Conservation (phyloP, 2,113 vertebrate species). For the Gymnobelideus leadbeateri region DNA sequence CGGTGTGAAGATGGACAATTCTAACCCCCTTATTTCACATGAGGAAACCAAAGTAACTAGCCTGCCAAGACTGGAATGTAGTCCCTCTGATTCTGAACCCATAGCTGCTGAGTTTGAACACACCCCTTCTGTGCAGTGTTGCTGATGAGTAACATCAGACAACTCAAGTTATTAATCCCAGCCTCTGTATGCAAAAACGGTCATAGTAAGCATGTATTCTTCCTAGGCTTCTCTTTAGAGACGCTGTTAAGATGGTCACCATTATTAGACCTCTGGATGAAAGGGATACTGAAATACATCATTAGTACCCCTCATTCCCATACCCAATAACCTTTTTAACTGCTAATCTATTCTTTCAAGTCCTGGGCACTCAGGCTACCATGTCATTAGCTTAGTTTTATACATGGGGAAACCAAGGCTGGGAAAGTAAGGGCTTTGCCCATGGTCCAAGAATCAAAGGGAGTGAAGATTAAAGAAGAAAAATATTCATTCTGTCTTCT, state of each 20-base stretch:
- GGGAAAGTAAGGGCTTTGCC: too few species aligned
- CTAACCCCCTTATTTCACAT: neutral
- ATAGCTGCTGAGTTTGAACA: neutral
- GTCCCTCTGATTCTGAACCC: neutral
- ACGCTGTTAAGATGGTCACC: neutral
- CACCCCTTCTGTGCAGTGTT: neutral
- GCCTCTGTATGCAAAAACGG: neutral
- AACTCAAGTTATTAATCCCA: neutral
- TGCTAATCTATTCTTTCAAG: neutral
- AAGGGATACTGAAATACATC: neutral
- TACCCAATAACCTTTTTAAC: neutral
- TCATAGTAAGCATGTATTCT: neutral
- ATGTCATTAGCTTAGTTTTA: neutral
- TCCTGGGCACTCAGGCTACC: neutral
- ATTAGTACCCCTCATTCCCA: neutral
- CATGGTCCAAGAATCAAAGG: neutral
- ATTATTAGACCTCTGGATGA: neutral
- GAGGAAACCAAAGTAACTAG: neutral
- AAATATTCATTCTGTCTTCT: neutral
- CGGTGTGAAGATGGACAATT: neutral
- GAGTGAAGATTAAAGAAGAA: neutral
- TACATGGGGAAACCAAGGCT: neutral
- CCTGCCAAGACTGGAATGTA: neutral
- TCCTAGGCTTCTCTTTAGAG: neutral
- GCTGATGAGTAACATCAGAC: neutral